Conservation (phyloP, 2,797 vertebrate species). For the Melanotaenia parkinsoni region DNA sequence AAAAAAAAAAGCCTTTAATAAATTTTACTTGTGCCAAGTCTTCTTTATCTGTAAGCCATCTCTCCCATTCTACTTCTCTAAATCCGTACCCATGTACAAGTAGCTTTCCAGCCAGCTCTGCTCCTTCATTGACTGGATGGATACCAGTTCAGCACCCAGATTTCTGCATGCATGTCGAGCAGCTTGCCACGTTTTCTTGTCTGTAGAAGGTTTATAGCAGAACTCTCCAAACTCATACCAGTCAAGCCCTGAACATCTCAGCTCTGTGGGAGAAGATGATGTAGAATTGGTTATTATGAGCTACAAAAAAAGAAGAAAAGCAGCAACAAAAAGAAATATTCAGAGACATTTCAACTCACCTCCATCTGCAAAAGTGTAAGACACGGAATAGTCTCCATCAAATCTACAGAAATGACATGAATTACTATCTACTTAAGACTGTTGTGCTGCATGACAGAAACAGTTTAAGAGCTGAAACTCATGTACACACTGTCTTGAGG, state of each 20-base stretch:
- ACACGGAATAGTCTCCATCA: conserved; percentile 66
- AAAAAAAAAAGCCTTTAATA: neutral
- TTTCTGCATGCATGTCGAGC: conserved; percentile 70
- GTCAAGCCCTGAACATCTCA: conserved; percentile 80
- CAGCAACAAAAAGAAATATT: neutral
- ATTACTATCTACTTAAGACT: neutral
- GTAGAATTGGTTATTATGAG: neutral
- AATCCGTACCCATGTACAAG: conserved; percentile 78
- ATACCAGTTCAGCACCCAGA: conserved; percentile 80
- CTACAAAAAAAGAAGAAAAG: neutral
- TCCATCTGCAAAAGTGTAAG: conserved; percentile 82
- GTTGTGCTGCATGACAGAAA: no score
- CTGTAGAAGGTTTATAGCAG: conserved; percentile 83
- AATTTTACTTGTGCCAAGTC: no score
- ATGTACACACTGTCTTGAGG: conserved; percentile 73
- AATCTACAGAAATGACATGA: conserved; percentile 62
- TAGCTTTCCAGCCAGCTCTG: conserved; percentile 87
- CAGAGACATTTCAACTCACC: conserved; percentile 64
- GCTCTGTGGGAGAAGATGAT: conserved; percentile 62
- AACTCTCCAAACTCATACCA: conserved; percentile 86
- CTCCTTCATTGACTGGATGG: conserved; percentile 80
- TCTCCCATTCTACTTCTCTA: neutral
- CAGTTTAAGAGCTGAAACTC: neutral
- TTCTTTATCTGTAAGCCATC: neutral
- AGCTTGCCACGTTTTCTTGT: conserved; percentile 76